Conservation (phyloP, 1,140 invertebrate genomes). For the Parasteatoda tepidariorum region DNA sequence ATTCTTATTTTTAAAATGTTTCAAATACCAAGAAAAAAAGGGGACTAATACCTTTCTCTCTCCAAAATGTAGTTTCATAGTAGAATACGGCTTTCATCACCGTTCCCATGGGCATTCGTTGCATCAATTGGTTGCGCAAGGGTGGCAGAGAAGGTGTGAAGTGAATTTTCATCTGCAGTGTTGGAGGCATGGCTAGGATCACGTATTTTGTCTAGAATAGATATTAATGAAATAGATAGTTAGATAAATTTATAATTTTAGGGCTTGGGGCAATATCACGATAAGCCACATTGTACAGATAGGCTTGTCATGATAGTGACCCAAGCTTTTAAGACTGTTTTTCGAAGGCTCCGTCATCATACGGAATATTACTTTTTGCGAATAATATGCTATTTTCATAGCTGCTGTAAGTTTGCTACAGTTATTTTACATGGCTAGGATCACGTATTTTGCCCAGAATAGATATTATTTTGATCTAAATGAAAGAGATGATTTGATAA, state of each 20-base stretch:
- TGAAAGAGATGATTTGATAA: not conserved
- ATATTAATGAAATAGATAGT: not conserved
- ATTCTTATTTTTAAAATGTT: too few relatives aligned
- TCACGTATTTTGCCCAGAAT: conserved; percentile 61
- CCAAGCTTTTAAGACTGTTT: too few relatives aligned
- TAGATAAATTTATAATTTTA: too few relatives aligned
- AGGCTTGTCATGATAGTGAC: not conserved
- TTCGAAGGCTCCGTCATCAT: too few relatives aligned
- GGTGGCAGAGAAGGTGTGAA: conserved; percentile 66
- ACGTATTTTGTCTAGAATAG: conserved; percentile 52
- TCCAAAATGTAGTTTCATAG: conserved; percentile 68
- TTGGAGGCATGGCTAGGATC: conserved; percentile 66
- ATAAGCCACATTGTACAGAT: too few relatives aligned
- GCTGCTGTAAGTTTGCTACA: too few relatives aligned
- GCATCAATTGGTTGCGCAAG: conserved; percentile 66
- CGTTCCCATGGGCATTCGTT: conserved; percentile 68
- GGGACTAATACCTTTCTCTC: conserved; percentile 61
- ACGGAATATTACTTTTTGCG: too few relatives aligned
- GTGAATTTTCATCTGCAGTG: conserved; percentile 67
- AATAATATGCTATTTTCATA: too few relatives aligned
- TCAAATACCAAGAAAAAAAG: too few relatives aligned
- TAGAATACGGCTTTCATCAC: conserved; percentile 68
- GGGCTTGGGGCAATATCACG: too few relatives aligned
- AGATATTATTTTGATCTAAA: too few relatives aligned
- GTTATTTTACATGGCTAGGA: conserved; percentile 66